A percentile compares a stretch with the other conserved stretches of the same genome.
phyloP scores from a whole-genome alignment of 1,140 invertebrate species.

The Apis dorsata region DNA sequence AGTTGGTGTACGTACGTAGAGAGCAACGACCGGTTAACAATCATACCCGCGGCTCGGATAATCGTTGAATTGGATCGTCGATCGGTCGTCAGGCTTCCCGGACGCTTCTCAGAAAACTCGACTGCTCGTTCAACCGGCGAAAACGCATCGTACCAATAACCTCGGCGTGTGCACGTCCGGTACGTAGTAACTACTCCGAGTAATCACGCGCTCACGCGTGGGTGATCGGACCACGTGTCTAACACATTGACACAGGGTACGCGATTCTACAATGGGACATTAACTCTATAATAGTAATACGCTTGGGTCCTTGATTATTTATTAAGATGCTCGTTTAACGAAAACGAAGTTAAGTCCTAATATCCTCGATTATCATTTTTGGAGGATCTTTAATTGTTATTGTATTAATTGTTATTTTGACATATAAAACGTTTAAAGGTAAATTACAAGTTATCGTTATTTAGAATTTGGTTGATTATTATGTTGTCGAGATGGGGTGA shows the following conservation, averaged over 20 bases:
- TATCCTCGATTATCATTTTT: too few species aligned
- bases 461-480: too few species aligned
- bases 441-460: too few species aligned
- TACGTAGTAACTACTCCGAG: constrained; percentile 2
- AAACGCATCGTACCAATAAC: neutral
- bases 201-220: constrained; percentile 17
- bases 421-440: too few species aligned
- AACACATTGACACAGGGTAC: constrained; percentile 24
- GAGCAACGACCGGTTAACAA: constrained; percentile 61
- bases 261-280: constrained; percentile 21
- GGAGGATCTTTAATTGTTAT: too few species aligned
- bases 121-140: neutral
- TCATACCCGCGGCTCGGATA: constrained; percentile 51
- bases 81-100: constrained; percentile 49
- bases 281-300: too few species aligned
- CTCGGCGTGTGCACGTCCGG: constrained; percentile 35
- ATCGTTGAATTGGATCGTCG: constrained; percentile 61
- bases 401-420: too few species aligned
- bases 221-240: constrained; percentile 51
- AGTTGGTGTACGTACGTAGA: constrained; percentile 25
- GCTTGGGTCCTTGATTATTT: too few species aligned
- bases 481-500: too few species aligned
- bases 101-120: constrained; percentile 40
- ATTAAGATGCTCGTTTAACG: too few species aligned
- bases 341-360: too few species aligned